Base-by-base conservation (phyloP, 2,113 vertebrate species). In the Barbus barbus region DNA sequence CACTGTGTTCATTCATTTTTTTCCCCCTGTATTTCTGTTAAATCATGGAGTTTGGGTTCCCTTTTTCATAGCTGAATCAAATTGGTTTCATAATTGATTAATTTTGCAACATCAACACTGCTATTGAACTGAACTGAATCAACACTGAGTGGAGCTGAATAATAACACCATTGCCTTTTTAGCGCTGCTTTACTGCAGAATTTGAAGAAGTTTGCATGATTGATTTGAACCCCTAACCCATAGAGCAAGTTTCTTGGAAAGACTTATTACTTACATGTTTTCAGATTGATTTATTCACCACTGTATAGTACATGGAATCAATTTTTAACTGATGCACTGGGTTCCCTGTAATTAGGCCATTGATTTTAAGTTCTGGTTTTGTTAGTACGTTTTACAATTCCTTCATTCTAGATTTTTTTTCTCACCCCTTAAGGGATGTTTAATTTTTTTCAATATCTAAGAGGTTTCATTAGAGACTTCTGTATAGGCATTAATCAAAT, bases 251-350 rank as follows among this genome's bases (percentile, higher is more conserved):
- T 36, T 58, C 20, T 36, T 36, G 36, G 36, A 38, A 38, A 38
- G 36, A 38, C 36, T 38, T 38, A 38, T 9, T 38, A 38, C 36
- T 38, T 6, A 73, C 76, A 56, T 67, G 61, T 65, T 78, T 81
- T 63, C 44, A 72, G 48, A 83, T 85, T 67, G 38, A 85, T 89
- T 83, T 26, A 85, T 87, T 87, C 71, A 75, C 67, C 63, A 26
- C 53, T 78, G 85, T 73, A 81, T 87, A 41, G 9, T 41, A 72
- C 65, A 87, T 83, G 41, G 31, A 83, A 81, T 87, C 18, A 31
- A 74, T 61, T 67, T 51, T 31, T 14, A 84, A 69, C 44, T 71
- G 22, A 65, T 61, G 69, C 81, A 77, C 86, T 28, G 36, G 28
- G 56, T 79, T 86, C 56, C 61, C 26, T 79, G 44, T 78, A 86